These are phyloP conservation scores for Camponotus floridanus DNA, from an alignment of 1,140 invertebrate species.

Conservation along the genomic window DNA sequence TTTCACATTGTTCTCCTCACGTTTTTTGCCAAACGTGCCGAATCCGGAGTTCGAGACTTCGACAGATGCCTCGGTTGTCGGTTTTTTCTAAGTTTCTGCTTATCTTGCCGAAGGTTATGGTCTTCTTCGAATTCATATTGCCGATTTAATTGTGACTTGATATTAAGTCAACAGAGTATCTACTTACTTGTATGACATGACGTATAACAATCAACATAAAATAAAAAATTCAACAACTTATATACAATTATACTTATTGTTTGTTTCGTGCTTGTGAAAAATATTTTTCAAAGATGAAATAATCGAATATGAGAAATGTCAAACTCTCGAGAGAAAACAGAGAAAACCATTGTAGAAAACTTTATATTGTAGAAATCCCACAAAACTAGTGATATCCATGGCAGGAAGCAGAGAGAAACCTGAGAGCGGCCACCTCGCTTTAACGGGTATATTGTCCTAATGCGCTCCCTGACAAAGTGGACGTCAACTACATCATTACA, in stretches of 20 bases:
- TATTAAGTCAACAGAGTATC: background rate
- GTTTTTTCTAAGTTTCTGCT: conserved; percentile 74
- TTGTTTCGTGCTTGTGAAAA: background rate
- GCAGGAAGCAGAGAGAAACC: too few species aligned
- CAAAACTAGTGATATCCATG: too few species aligned
- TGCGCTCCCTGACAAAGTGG: too few species aligned
- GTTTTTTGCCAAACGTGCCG: conserved; percentile 88
- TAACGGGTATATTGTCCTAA: too few species aligned
- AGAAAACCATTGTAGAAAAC: too few species aligned
- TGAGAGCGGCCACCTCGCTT: too few species aligned
- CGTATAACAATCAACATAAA: background rate
- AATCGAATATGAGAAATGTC: background rate
- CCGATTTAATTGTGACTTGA: background rate
- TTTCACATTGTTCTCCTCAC: conserved; percentile 79
- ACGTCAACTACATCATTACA: too few species aligned
- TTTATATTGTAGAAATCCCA: too few species aligned
- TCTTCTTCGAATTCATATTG: conserved; percentile 77
- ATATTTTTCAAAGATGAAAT: background rate
- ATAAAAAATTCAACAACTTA: background rate
- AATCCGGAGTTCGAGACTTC: conserved; percentile 85
- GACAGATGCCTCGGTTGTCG: conserved; percentile 67
- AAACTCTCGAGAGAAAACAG: too few species aligned
- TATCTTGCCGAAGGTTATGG: conserved; percentile 88
- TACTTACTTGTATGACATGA: background rate
- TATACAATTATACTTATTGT: background rate